A percentile compares a stretch with the other conserved stretches of the same genome.
These are phyloP conservation scores for Sinella curviseta DNA, from an alignment of 1,140 invertebrate species.

Conservation along the genomic window DNA sequence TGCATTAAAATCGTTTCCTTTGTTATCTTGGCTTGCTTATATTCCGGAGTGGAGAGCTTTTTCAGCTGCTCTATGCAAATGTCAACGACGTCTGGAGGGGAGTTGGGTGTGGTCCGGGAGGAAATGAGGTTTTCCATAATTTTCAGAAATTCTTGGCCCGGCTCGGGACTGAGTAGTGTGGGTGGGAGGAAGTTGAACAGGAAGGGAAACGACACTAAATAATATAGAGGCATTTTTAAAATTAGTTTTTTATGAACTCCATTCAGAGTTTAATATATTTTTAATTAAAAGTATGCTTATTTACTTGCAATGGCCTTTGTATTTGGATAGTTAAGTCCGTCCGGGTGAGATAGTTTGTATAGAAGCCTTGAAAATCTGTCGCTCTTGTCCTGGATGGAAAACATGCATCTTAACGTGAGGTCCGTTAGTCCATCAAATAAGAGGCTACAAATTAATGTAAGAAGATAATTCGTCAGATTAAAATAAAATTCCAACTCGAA, in stretches of 20 bases:
- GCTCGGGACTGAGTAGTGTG: not conserved
- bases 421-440: not conserved
- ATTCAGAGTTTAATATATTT: no score
- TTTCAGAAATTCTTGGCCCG: not conserved
- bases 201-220: constrained; percentile 2
- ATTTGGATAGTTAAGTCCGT: no score
- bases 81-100: constrained; percentile 21
- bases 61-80: constrained; percentile 7
- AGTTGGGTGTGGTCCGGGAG: not conserved
- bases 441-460: not conserved
- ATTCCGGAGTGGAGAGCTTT: constrained; percentile 31
- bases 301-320: no score
- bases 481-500: no score
- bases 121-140: not conserved
- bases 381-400: not conserved
- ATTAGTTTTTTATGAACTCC: no score
- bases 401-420: not conserved
- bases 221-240: no score
- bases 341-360: no score
- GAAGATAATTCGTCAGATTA: no score
- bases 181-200: not conserved
- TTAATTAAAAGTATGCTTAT: no score
- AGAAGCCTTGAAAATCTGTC: not conserved
- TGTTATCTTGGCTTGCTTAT: not conserved
- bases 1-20: constrained; percentile 7